Percentiles rank a stretch among this genome's conserved stretches.
These are phyloP conservation scores for Drosophila nigrodunni DNA, from an alignment of 1,140 invertebrate genomes.

Conservation along the genomic window DNA sequence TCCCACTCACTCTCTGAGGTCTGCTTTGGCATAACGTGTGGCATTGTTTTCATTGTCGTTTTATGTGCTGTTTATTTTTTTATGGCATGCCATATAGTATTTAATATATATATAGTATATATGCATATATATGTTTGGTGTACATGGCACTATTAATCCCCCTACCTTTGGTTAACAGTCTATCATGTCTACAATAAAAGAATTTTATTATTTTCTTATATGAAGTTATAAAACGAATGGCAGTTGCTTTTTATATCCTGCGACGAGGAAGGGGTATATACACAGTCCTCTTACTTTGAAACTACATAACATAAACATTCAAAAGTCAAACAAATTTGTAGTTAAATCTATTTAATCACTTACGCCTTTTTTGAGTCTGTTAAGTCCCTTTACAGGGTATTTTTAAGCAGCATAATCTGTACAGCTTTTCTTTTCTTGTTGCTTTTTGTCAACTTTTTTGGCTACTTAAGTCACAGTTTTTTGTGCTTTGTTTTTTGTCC, in stretches of 20 bases:
- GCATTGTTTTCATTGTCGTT: conserved; percentile 80
- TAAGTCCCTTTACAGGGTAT: background rate
- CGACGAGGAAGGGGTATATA: background rate
- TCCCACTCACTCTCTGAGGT: background rate
- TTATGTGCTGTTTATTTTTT: conserved; percentile 83
- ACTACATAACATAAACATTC: no score
- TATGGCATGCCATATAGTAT: conserved; percentile 80
- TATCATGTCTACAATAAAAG: conserved; percentile 79
- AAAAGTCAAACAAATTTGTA: no score
- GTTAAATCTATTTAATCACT: no score
- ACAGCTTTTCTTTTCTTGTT: conserved; percentile 8
- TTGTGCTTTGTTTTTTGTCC: conserved; percentile 22
- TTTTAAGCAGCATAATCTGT: background rate
- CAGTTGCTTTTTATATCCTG: conserved; percentile 7
- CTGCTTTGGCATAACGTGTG: conserved; percentile 58
- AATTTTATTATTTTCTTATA: conserved; percentile 70
- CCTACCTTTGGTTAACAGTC: conserved; percentile 30
- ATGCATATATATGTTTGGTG: conserved; percentile 63
- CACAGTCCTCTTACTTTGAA: no score
- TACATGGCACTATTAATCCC: conserved; percentile 58
- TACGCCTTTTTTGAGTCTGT: no score
- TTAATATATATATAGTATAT: conserved; percentile 66
- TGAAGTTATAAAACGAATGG: conserved; percentile 60
- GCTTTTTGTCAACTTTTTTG: conserved; percentile 47
- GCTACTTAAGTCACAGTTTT: conserved; percentile 64